Evolutionary conservation across 2,113 vertebrate genomes (phyloP).

Genomic region (Cryptoleucopteryx plumbea): DNA sequence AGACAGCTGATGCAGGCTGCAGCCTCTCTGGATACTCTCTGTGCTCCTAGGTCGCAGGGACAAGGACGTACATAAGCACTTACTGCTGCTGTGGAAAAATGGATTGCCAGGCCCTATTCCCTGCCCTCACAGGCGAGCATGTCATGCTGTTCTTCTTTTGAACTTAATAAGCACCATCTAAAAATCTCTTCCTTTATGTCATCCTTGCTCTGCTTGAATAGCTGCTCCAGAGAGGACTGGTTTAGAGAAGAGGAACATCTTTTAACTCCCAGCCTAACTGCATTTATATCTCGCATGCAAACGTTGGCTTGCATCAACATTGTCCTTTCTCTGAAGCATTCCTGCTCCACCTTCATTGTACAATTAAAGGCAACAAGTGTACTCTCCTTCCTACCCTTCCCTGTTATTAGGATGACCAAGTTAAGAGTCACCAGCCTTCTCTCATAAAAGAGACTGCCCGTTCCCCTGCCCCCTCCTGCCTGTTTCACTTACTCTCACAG

Average conservation of each 20-base stretch:
- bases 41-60: background rate
- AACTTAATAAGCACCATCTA: background rate
- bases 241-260: background rate
- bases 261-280: background rate
- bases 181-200: background rate
- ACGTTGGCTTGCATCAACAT: background rate
- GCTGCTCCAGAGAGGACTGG: background rate
- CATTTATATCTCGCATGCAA: background rate
- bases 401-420: background rate
- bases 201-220: background rate
- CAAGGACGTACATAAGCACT: background rate
- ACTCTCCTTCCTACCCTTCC: background rate
- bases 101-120: background rate
- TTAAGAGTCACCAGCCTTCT: background rate
- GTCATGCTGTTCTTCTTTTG: background rate
- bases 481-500: rapidly evolving
- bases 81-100: background rate
- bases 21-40: background rate
- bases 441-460: background rate
- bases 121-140: background rate
- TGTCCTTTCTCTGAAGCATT: background rate
- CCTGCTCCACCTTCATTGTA: background rate
- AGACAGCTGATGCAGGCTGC: background rate
- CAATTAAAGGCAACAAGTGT: background rate
- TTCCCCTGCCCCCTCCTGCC: background rate